A percentile compares a stretch with the other conserved stretches of the same genome.
phyloP scores from a whole-genome alignment of 1,140 invertebrate species.

The Hyles euphorbiae region DNA sequence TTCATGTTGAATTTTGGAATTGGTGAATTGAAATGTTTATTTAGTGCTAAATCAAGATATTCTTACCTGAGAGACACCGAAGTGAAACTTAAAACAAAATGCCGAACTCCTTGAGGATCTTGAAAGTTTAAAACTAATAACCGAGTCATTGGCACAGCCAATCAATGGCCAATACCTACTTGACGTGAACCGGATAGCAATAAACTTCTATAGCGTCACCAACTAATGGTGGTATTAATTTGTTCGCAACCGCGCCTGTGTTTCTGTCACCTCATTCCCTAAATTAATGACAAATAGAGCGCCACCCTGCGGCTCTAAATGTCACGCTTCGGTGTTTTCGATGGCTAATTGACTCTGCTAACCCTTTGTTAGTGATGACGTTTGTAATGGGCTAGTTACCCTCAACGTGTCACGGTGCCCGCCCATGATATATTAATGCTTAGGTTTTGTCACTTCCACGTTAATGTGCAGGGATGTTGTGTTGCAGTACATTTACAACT shows the following conservation, averaged over 20 bases:
- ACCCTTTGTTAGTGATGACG: constrained; percentile 49
- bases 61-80: too few species aligned
- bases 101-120: background rate
- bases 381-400: constrained; percentile 33
- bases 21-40: too few species aligned
- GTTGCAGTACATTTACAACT: too few species aligned
- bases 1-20: too few species aligned
- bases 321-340: constrained; percentile 49
- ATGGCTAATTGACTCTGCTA: constrained; percentile 61
- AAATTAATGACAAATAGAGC: constrained; percentile 69
- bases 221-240: constrained; percentile 42
- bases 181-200: background rate
- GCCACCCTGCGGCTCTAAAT: constrained; percentile 54
- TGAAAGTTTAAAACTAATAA: background rate
- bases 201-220: constrained; percentile 3
- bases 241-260: constrained; percentile 54
- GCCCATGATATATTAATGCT: constrained; percentile 4
- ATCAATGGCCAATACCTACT: background rate
- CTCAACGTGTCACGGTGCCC: constrained; percentile 18
- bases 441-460: background rate
- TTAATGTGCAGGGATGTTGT: too few species aligned
- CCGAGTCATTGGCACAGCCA: background rate
- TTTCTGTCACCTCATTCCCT: constrained; percentile 63
- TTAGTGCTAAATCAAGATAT: too few species aligned
- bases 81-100: too few species aligned